These are phyloP conservation scores for Cisticola juncidis DNA, from an alignment of 2,113 vertebrate genomes.

Conservation along the genomic window DNA sequence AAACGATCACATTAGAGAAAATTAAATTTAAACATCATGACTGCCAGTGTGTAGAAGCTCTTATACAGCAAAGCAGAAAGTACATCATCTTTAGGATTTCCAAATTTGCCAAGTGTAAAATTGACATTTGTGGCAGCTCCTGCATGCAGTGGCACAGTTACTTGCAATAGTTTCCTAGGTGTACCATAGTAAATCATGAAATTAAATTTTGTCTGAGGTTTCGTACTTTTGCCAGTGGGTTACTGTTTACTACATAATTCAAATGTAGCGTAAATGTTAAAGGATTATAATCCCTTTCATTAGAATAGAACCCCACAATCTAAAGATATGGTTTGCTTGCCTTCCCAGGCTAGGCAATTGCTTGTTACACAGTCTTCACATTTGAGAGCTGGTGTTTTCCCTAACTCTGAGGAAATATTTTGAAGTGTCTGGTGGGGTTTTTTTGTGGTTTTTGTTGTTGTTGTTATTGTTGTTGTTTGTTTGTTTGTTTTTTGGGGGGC, in stretches of 20 bases:
- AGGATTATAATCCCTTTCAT: not conserved
- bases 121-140: not conserved
- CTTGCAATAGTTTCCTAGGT: not conserved
- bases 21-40: constrained; percentile 15
- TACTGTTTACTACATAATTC: not conserved
- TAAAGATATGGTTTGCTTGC: not conserved
- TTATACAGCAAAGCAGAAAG: not conserved
- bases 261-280: not conserved
- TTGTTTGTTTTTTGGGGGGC: no score
- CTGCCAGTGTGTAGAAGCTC: not conserved
- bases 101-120: constrained; percentile 1
- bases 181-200: not conserved
- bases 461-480: no score
- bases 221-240: not conserved
- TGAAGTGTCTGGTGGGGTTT: not conserved
- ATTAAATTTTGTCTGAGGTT: not conserved
- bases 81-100: not conserved
- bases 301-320: not conserved
- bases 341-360: not conserved
- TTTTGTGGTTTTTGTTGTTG: not conserved
- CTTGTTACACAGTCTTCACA: not conserved
- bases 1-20: not conserved
- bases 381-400: not conserved
- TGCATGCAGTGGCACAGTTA: not conserved
- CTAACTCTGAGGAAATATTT: not conserved